Percentiles rank a stretch among this genome's conserved stretches.
These are phyloP conservation scores for Rhinolophus sinicus DNA, from an alignment of 2,113 vertebrate genomes.

Conservation along the genomic window DNA sequence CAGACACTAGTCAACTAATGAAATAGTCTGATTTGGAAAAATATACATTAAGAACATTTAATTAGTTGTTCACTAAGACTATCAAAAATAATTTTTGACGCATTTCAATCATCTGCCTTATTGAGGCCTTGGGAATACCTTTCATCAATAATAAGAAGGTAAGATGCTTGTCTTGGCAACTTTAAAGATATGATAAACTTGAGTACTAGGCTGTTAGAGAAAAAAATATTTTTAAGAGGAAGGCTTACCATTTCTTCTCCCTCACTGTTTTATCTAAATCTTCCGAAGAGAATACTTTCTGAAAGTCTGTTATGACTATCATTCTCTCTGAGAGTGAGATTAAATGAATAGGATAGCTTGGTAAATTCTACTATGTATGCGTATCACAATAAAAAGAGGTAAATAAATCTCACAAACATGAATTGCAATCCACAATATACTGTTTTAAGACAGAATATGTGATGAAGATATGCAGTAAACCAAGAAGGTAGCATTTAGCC, in stretches of 20 bases:
- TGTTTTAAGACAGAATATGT: neutral
- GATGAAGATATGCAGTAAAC: neutral
- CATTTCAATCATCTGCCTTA: neutral
- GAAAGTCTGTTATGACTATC: neutral
- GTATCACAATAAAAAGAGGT: neutral
- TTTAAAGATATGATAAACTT: neutral
- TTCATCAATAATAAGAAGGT: neutral
- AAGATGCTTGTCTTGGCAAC: neutral
- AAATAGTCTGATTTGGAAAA: constrained; percentile 20
- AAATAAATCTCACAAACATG: neutral
- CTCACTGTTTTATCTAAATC: neutral
- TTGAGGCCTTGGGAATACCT: neutral
- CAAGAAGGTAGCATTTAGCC: neutral
- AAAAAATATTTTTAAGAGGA: neutral
- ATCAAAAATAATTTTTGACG: constrained; percentile 19
- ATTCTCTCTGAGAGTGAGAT: neutral
- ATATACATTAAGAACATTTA: constrained; percentile 19
- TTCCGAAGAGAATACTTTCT: neutral
- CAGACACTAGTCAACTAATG: constrained; percentile 36
- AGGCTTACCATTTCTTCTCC: neutral
- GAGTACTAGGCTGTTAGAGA: neutral
- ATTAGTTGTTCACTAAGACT: constrained; percentile 2
- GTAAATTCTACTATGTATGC: neutral
- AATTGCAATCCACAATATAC: neutral
- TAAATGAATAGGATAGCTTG: neutral